Evolutionary conservation across 2,797 vertebrate genomes (phyloP).

Genomic region (Hozukius guyotensis): DNA sequence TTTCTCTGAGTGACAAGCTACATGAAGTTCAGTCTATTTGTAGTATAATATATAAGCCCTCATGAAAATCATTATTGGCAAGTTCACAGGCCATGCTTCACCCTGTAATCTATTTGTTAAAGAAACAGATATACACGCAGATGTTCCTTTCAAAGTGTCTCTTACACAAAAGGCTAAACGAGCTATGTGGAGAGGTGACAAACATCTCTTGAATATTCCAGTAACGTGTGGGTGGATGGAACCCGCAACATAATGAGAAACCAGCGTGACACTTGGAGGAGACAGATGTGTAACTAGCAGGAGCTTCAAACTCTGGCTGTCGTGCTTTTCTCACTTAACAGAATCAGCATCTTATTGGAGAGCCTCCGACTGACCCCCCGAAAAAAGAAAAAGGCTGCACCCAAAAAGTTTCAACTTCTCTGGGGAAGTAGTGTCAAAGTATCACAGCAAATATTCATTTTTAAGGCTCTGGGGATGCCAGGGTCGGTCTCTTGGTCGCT

Average conservation of each 20-base stretch:
- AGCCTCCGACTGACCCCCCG: neutral
- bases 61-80: neutral
- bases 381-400: neutral
- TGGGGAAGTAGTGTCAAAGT: neutral
- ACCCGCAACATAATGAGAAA: slow-evolving; percentile 12
- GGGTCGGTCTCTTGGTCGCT: neutral
- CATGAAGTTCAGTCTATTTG: slow-evolving; percentile 1
- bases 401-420: neutral
- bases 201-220: slow-evolving; percentile 12
- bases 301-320: neutral
- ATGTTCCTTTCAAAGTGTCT: slow-evolving; percentile 14
- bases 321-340: neutral
- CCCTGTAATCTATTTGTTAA: neutral
- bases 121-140: neutral
- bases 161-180: slow-evolving; percentile 20
- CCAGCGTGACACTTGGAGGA: slow-evolving; percentile 7
- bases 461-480: neutral
- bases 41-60: slow-evolving; percentile 4
- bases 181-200: neutral
- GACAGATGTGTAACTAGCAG: slow-evolving; percentile 12
- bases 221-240: slow-evolving; percentile 5
- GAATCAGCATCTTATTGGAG: neutral
- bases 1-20: slow-evolving; percentile 8
- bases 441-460: neutral
- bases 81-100: neutral